Evolutionary conservation across 2,113 vertebrate genomes (phyloP).

Genomic region (Lichenostomus cassidix): DNA sequence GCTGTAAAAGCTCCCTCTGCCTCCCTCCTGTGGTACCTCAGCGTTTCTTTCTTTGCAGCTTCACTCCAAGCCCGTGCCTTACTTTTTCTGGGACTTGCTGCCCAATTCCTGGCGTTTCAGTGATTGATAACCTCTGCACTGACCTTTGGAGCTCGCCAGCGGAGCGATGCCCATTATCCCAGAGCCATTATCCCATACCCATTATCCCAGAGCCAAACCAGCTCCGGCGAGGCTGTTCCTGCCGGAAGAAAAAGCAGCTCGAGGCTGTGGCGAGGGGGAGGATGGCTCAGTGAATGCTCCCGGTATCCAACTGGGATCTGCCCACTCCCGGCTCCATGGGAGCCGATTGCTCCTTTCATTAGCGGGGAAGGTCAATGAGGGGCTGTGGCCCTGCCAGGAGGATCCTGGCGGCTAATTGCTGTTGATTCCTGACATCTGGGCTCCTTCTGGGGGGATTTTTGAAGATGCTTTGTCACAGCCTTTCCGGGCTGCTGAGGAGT

Average conservation of each 20-base stretch:
- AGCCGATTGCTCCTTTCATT: neutral
- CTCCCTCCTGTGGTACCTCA: neutral
- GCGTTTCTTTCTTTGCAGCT: neutral
- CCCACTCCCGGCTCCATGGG: neutral
- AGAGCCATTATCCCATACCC: too few relatives aligned
- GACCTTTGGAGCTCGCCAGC: neutral
- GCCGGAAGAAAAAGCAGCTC: neutral
- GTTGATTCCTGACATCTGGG: neutral
- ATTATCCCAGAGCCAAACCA: neutral
- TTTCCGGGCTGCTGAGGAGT: neutral
- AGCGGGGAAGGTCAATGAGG: neutral
- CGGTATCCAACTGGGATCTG: neutral
- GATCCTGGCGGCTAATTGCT: neutral
- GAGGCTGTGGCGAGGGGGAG: neutral
- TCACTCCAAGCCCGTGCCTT: neutral
- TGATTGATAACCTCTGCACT: neutral
- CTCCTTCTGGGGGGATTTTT: neutral
- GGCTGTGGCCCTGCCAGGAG: neutral
- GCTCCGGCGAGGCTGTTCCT: neutral
- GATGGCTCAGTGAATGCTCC: neutral
- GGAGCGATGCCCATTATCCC: neutral
- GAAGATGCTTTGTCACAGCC: neutral
- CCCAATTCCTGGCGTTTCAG: neutral
- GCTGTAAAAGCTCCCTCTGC: constrained; percentile 30
- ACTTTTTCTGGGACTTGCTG: neutral